These are phyloP conservation scores for Mycalesis mineus DNA, from an alignment of 2,888 invertebrate genomes.

Conservation along the genomic window DNA sequence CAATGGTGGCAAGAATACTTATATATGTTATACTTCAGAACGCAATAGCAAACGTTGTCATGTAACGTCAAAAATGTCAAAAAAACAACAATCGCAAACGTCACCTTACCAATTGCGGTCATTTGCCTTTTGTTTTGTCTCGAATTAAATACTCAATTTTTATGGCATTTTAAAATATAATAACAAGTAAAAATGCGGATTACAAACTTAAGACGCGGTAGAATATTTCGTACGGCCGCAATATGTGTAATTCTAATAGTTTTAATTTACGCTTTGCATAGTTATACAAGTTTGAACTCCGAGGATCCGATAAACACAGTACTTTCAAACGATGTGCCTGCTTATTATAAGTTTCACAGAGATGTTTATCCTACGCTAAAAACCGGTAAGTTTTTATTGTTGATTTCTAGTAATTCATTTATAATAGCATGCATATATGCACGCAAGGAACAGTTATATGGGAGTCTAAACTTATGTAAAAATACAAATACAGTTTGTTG, in stretches of 20 bases:
- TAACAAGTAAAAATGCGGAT: constrained; percentile 70
- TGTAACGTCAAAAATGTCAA: constrained; percentile 29
- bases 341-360: constrained; percentile 53
- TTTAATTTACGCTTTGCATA: constrained; percentile 80
- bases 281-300: constrained; percentile 76
- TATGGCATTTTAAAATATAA: not conserved
- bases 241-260: constrained; percentile 76
- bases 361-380: constrained; percentile 61
- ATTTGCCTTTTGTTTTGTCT: constrained; percentile 22
- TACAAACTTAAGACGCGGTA: constrained; percentile 79
- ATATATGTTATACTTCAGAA: constrained; percentile 10
- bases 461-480: constrained; percentile 28
- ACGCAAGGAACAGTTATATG: constrained; percentile 37
- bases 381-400: constrained; percentile 52
- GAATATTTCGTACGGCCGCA: constrained; percentile 75
- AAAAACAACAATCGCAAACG: constrained; percentile 24
- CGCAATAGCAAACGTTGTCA: constrained; percentile 39
- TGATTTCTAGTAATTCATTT: constrained; percentile 10
- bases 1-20: too few species aligned
- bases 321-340: constrained; percentile 39
- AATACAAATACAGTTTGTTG: constrained; percentile 10
- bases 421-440: not conserved
- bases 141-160: constrained; percentile 14
- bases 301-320: constrained; percentile 36
- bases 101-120: constrained; percentile 12